Evolutionary conservation across 2,113 vertebrate genomes (phyloP).

Genomic region (Kryptolebias marmoratus): DNA sequence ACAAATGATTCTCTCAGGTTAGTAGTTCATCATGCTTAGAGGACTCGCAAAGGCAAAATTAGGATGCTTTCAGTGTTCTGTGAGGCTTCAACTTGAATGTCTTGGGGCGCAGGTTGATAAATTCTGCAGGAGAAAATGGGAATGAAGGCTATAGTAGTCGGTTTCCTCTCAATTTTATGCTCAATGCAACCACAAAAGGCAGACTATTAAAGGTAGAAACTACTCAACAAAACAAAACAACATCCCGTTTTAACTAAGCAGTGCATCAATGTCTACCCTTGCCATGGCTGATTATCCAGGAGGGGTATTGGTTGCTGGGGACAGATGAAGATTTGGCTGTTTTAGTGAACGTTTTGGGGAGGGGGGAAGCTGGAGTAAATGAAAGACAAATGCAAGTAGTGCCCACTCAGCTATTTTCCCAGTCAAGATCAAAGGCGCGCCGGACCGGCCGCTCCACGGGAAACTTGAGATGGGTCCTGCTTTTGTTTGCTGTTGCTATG

Average conservation of each 20-base stretch:
- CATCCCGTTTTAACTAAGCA: slow-evolving; percentile 58
- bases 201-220: slow-evolving; percentile 34
- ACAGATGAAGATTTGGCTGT: slow-evolving; percentile 84
- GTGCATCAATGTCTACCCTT: slow-evolving; percentile 64
- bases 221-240: slow-evolving; percentile 37
- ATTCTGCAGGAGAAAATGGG: slow-evolving; percentile 39
- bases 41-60: slow-evolving; percentile 19
- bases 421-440: slow-evolving; percentile 86
- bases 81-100: slow-evolving; percentile 31
- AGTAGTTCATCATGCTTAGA: slow-evolving; percentile 46
- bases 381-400: slow-evolving; percentile 86
- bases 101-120: slow-evolving; percentile 28
- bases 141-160: slow-evolving; percentile 34
- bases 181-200: slow-evolving; percentile 34
- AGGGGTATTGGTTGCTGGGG: slow-evolving; percentile 67
- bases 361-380: slow-evolving; percentile 73
- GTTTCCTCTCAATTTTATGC: slow-evolving; percentile 22
- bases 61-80: slow-evolving; percentile 35
- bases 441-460: slow-evolving; percentile 84
- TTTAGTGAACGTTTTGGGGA: slow-evolving; percentile 73
- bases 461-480: slow-evolving; percentile 86
- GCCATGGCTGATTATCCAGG: slow-evolving; percentile 72
- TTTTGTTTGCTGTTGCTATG: slow-evolving; percentile 89
- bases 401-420: slow-evolving; percentile 88
- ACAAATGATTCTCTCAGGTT: slow-evolving; percentile 50